Conservation (phyloP, 2,797 vertebrate species). For the Bovichtus diacanthus region DNA sequence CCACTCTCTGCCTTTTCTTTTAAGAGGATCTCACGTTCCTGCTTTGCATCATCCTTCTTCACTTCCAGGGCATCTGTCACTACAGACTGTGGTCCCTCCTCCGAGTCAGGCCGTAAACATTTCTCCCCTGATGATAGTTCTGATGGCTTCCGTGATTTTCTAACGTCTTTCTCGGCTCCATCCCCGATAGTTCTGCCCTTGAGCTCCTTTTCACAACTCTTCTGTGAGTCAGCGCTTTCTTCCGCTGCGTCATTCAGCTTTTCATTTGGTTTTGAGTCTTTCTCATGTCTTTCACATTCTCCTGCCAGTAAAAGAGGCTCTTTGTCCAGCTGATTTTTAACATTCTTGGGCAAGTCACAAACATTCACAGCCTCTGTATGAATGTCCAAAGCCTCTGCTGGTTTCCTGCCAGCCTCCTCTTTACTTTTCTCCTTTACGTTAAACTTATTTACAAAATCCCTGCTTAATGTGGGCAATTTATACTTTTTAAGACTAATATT, state of each 20-base stretch:
- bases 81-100: constrained; percentile 9
- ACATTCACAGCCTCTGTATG: constrained; percentile 63
- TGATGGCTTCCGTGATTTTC: constrained; percentile 34
- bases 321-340: constrained; percentile 68
- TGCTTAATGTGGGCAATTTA: background rate
- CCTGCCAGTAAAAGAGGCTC: constrained; percentile 58
- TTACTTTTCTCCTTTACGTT: constrained; percentile 40
- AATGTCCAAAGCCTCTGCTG: constrained; percentile 42
- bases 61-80: constrained; percentile 30
- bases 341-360: constrained; percentile 66
- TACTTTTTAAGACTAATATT: constrained; percentile 36
- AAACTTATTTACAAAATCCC: constrained; percentile 29
- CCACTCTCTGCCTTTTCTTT: constrained; percentile 31
- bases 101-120: constrained; percentile 15
- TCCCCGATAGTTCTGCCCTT: constrained; percentile 14
- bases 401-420: constrained; percentile 51
- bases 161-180: constrained; percentile 21
- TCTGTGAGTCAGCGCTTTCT: constrained; percentile 50
- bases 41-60: constrained; percentile 16
- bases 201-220: constrained; percentile 36
- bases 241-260: constrained; percentile 34
- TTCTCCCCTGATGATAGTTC: constrained; percentile 40
- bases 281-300: constrained; percentile 36
- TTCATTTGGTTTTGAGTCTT: constrained; percentile 56
- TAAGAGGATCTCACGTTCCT: constrained; percentile 1